A percentile compares a stretch with the other conserved stretches of the same genome.
phyloP scores from a whole-genome alignment of 2,797 vertebrate genomes.

The Saxicola maurus region DNA sequence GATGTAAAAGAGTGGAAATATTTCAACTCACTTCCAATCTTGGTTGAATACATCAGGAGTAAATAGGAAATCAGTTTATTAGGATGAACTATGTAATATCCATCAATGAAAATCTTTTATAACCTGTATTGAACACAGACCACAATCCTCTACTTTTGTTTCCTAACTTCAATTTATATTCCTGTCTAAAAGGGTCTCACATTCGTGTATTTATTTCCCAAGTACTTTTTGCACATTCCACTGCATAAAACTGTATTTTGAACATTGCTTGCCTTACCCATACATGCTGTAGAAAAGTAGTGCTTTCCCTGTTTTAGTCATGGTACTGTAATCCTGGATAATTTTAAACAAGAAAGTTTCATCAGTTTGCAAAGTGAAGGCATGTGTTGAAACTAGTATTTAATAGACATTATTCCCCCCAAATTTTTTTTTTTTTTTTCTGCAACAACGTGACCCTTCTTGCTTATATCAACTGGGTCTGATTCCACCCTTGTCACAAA shows the following conservation, averaged over 20 bases:
- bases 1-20: not conserved
- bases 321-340: not conserved
- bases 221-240: not conserved
- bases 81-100: not conserved
- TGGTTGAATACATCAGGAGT: constrained; percentile 5
- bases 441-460: not conserved
- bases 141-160: not conserved
- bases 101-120: not conserved
- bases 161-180: not conserved
- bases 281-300: not conserved
- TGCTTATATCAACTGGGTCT: not conserved
- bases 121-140: not conserved
- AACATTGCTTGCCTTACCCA: not conserved
- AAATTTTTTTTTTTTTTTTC: not conserved
- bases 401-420: not conserved
- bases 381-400: not conserved
- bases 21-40: constrained; percentile 36
- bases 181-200: not conserved
- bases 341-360: not conserved
- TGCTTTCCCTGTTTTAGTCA: not conserved
- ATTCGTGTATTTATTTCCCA: not conserved
- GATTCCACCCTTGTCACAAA: not conserved
- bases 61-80: not conserved
- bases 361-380: not conserved
- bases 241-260: not conserved